A percentile compares a stretch with the other conserved stretches of the same genome.
Conservation (phyloP, 1,140 invertebrate species). For the Plodia interpunctella region DNA sequence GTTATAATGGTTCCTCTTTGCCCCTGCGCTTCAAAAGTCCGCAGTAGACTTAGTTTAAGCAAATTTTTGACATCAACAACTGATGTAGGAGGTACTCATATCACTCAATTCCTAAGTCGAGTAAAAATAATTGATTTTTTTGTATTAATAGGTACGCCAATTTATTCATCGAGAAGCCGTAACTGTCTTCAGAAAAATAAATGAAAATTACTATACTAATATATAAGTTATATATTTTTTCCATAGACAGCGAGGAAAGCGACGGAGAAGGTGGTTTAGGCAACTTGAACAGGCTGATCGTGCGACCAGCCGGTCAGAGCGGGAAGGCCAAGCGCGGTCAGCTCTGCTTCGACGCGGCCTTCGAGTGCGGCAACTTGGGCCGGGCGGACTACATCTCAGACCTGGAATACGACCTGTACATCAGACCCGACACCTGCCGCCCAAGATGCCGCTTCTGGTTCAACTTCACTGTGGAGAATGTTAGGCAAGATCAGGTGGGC, state of each 20-base stretch:
- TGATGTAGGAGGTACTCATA: too few relatives aligned
- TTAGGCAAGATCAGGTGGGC: constrained; percentile 90
- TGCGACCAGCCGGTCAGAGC: constrained; percentile 94
- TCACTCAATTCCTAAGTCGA: too few relatives aligned
- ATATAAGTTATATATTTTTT: constrained; percentile 5
- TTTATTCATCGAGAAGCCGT: too few relatives aligned
- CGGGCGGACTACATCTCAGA: constrained; percentile 95
- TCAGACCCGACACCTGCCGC: constrained; percentile 97
- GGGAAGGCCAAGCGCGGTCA: constrained; percentile 96
- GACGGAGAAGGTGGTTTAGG: constrained; percentile 96
- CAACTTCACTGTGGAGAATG: constrained; percentile 98
- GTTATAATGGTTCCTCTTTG: too few relatives aligned
- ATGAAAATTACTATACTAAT: too few relatives aligned
- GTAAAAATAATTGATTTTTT: too few relatives aligned
- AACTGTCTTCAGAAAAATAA: too few relatives aligned
- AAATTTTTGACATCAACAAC: too few relatives aligned
- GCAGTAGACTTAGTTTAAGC: too few relatives aligned
- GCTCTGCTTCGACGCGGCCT: constrained; percentile 97
- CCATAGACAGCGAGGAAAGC: constrained; percentile 94
- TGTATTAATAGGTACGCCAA: too few relatives aligned
- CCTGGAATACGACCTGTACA: constrained; percentile 97
- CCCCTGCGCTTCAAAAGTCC: too few relatives aligned
- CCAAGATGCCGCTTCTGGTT: constrained; percentile 96
- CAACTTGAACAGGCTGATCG: constrained; percentile 95
- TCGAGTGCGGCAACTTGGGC: constrained; percentile 98